phyloP scores from a whole-genome alignment of 2,797 vertebrate genomes.

The Peromyscus aztecus region DNA sequence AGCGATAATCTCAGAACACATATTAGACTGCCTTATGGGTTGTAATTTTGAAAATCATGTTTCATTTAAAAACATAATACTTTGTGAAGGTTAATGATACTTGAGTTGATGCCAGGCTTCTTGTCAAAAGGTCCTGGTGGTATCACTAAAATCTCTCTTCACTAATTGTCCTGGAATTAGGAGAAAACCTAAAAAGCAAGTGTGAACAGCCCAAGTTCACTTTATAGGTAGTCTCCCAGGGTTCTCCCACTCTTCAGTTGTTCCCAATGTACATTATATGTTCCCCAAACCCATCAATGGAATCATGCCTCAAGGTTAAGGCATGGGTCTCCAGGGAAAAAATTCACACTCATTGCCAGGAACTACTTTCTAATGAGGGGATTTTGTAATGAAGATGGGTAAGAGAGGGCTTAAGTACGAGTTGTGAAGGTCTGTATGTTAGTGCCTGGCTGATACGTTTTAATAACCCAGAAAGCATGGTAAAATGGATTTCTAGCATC shows the following conservation, averaged over 20 bases:
- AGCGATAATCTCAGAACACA: constrained; percentile 24
- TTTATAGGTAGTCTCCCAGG: background rate
- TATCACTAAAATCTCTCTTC: constrained; percentile 20
- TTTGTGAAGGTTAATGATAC: constrained; percentile 41
- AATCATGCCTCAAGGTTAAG: constrained; percentile 25
- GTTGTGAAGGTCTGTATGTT: background rate
- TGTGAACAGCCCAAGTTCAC: background rate
- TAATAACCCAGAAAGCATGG: background rate
- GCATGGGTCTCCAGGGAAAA: constrained; percentile 37
- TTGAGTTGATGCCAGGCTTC: background rate
- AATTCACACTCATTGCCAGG: background rate
- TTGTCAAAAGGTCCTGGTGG: constrained; percentile 56
- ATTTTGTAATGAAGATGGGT: background rate
- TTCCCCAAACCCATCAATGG: background rate
- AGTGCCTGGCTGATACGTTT: background rate
- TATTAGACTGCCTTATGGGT: background rate
- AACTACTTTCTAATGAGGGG: background rate
- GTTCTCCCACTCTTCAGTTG: background rate
- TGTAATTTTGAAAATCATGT: constrained; percentile 63
- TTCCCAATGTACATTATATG: background rate
- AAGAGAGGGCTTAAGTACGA: background rate
- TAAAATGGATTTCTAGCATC: constrained; percentile 48
- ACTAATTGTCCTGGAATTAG: constrained; percentile 44
- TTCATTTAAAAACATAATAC: background rate
- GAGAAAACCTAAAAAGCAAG: constrained; percentile 31